Base-by-base conservation (phyloP, 2,113 vertebrate species). In the Gila orcuttii region DNA sequence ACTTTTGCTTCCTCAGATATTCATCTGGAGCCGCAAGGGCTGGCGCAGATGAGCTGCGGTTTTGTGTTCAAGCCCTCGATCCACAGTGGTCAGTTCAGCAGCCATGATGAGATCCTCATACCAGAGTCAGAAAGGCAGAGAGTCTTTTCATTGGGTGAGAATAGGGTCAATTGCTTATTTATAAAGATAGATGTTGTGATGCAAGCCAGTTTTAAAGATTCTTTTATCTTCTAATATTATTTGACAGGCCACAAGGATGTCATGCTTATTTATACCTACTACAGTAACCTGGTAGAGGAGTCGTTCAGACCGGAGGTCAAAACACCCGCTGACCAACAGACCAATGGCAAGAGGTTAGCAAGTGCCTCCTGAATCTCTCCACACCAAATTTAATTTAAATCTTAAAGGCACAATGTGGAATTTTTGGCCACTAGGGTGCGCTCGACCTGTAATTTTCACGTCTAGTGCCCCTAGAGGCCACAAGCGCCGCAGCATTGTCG, bases 261-360 rank as follows among this genome's bases (percentile, higher is more conserved):
- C 82, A 93, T 94, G 91, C 90, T 95, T 66, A 95, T 95, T 87
- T 90, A 94, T 73, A 90, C 92, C 17, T 92, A 94, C 89, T 95
- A 95, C 88, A 91, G 91, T 55, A 91, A 89, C 31, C 86, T 95
- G 75, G 91, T 83, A 83, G 90, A 95, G 66, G 87, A 93, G 66
- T 36, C 84, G 64, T 85, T 90, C 78, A 91, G 42, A 83, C 68
- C 25, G 45, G 66, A 88, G 12, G n/a, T 50, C 3, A 59, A 82
- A 69, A 52, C 45, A n/a, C 36, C 42, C 39, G 6, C 11, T 33
- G 28, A 66, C 25, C 42, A 78, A 25, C 50, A 79, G 23, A 36
- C 45, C 31, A n/a, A 82, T 17, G 69, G 52, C 66, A 55, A 83
- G 50, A 73, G 79, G 45, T 59, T n/a, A 75, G 88, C 81, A 87